Conservation (phyloP, 2,113 vertebrate species). For the Todiramphus chloris region DNA sequence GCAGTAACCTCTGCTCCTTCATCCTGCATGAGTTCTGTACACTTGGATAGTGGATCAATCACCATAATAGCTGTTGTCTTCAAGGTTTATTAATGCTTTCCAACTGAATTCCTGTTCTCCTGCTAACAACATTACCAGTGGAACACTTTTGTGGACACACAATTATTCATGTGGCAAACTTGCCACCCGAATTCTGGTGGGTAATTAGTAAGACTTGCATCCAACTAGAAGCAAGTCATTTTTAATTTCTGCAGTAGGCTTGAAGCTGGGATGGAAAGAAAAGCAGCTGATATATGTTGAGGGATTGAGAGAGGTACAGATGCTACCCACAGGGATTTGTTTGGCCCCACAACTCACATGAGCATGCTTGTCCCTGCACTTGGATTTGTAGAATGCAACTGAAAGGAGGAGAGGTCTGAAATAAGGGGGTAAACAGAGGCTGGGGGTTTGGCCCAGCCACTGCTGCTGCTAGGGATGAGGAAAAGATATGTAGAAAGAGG, state of each 20-base stretch:
- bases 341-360: background rate
- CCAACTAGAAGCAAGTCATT: background rate
- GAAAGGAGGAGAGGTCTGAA: background rate
- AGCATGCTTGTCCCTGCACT: background rate
- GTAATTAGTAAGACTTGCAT: slow-evolving; percentile 16
- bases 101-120: slow-evolving; percentile 10
- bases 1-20: slow-evolving; percentile 2
- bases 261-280: background rate
- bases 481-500: background rate
- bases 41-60: slow-evolving; percentile 25
- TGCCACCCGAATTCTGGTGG: background rate
- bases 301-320: background rate
- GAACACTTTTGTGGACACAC: background rate
- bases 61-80: slow-evolving; percentile 33
- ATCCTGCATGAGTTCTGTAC: background rate
- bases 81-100: slow-evolving; percentile 37
- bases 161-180: slow-evolving; percentile 34
- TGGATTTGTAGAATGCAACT: background rate
- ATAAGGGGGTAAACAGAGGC: background rate
- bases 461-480: background rate
- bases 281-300: background rate
- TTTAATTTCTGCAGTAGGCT: background rate
- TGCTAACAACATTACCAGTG: slow-evolving; percentile 19
- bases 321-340: background rate
- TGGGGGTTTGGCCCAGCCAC: background rate